Evolutionary conservation across 2,113 vertebrate genomes (phyloP).

Genomic region (Nyctibius bracteatus): DNA sequence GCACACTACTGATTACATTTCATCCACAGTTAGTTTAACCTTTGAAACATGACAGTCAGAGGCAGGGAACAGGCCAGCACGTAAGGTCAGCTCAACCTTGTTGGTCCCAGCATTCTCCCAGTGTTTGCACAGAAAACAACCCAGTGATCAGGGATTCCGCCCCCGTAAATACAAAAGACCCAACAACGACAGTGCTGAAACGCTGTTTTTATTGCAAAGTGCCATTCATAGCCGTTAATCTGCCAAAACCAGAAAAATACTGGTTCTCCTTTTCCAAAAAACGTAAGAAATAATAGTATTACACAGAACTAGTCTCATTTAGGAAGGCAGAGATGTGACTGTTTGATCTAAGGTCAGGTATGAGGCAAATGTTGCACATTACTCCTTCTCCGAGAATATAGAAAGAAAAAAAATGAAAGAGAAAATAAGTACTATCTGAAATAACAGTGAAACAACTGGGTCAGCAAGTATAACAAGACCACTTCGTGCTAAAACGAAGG

Average conservation of each 20-base stretch:
- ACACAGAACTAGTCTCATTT: background rate
- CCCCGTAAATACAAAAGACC: background rate
- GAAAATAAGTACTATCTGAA: background rate
- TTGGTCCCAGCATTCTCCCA: slow-evolving; percentile 34
- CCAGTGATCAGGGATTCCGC: slow-evolving; percentile 16
- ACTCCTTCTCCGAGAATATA: background rate
- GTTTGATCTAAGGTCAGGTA: background rate
- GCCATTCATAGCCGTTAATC: background rate
- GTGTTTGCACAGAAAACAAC: slow-evolving; percentile 63
- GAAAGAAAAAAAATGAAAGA: background rate
- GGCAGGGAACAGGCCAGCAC: slow-evolving; percentile 51
- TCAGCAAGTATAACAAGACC: background rate
- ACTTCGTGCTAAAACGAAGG: background rate
- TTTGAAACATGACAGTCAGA: slow-evolving; percentile 72
- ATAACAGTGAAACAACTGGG: background rate
- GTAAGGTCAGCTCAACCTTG: slow-evolving; percentile 68
- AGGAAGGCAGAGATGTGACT: background rate
- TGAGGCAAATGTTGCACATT: background rate
- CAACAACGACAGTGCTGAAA: background rate
- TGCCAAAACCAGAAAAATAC: background rate
- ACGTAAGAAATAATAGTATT: background rate
- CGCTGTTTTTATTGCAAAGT: background rate
- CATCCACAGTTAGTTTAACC: slow-evolving; percentile 74
- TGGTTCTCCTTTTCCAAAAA: background rate
- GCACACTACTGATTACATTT: slow-evolving; percentile 60